phyloP scores from a whole-genome alignment of 2,113 vertebrate species.

The Larimichthys crocea region DNA sequence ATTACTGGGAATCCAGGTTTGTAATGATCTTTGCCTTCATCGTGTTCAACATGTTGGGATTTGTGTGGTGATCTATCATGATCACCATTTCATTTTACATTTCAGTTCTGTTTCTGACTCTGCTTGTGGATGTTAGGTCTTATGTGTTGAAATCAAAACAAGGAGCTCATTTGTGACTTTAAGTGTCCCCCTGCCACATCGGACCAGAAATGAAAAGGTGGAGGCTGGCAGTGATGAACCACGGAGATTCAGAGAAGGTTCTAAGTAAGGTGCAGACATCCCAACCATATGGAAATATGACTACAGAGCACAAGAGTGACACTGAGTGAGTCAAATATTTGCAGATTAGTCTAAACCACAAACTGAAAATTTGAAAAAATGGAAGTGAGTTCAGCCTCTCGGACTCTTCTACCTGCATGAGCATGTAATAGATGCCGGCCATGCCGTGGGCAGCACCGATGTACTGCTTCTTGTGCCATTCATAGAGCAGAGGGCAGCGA shows the following conservation, averaged over 20 bases:
- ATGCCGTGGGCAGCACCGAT: conserved; percentile 95
- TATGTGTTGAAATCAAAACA: neutral
- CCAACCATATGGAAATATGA: neutral
- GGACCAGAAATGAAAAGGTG: too few relatives aligned
- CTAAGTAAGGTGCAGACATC: neutral
- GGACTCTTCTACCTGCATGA: conserved; percentile 89
- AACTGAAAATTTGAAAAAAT: neutral
- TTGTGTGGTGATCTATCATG: neutral
- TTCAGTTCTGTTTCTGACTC: too few relatives aligned
- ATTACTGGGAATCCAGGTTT: neutral
- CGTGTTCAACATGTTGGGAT: neutral
- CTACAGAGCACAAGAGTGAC: neutral
- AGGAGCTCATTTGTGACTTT: neutral
- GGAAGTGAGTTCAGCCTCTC: neutral
- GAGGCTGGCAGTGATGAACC: neutral
- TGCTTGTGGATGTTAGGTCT: too few relatives aligned
- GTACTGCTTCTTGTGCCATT: conserved; percentile 98
- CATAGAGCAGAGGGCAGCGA: conserved; percentile 94
- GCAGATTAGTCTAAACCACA: neutral
- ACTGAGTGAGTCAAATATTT: neutral
- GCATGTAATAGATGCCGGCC: conserved; percentile 93
- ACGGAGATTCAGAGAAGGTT: neutral
- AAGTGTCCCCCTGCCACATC: neutral
- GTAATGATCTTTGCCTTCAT: neutral
- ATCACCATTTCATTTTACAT: neutral